Conservation (phyloP, 2,888 invertebrate genomes). For the Nyleta sp. region DNA sequence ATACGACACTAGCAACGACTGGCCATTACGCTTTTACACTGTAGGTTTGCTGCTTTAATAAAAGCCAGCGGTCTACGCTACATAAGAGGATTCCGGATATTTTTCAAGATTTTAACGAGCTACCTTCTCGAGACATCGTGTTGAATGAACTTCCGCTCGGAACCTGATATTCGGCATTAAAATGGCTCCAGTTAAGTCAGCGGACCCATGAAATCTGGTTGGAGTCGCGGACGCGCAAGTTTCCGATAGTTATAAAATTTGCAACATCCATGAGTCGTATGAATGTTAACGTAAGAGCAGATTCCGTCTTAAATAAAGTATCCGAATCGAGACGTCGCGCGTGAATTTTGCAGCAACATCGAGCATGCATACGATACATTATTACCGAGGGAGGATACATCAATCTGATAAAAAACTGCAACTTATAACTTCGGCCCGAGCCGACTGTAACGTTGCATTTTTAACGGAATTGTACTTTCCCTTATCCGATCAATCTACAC, state of each 20-base stretch:
- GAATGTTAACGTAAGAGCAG: slow-evolving; percentile 36
- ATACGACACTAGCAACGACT: slow-evolving; percentile 67
- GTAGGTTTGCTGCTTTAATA: slow-evolving; percentile 69
- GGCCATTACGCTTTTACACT: slow-evolving; percentile 70
- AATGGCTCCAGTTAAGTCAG: slow-evolving; percentile 25
- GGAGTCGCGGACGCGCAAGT: slow-evolving; percentile 15
- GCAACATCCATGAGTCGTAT: slow-evolving; percentile 28
- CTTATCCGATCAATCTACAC: slow-evolving; percentile 17
- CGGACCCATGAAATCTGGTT: slow-evolving; percentile 32
- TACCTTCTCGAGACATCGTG: slow-evolving; percentile 59
- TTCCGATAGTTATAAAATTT: slow-evolving; percentile 41
- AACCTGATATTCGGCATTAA: slow-evolving; percentile 60
- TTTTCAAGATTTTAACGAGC: slow-evolving; percentile 72
- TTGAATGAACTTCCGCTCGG: slow-evolving; percentile 57
- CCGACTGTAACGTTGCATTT: slow-evolving; percentile 10
- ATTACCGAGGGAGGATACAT: slow-evolving; percentile 19
- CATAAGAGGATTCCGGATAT: slow-evolving; percentile 71
- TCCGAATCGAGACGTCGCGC: slow-evolving; percentile 12
- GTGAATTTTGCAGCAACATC: slow-evolving; percentile 23
- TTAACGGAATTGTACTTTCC: slow-evolving; percentile 7
- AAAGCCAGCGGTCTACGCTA: slow-evolving; percentile 66
- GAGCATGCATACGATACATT: slow-evolving; percentile 20
- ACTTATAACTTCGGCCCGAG: slow-evolving; percentile 26
- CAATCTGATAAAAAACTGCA: slow-evolving; percentile 9
- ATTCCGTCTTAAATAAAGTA: slow-evolving; percentile 29